phyloP scores from a whole-genome alignment of 2,113 vertebrate species.

The Isurus oxyrinchus region DNA sequence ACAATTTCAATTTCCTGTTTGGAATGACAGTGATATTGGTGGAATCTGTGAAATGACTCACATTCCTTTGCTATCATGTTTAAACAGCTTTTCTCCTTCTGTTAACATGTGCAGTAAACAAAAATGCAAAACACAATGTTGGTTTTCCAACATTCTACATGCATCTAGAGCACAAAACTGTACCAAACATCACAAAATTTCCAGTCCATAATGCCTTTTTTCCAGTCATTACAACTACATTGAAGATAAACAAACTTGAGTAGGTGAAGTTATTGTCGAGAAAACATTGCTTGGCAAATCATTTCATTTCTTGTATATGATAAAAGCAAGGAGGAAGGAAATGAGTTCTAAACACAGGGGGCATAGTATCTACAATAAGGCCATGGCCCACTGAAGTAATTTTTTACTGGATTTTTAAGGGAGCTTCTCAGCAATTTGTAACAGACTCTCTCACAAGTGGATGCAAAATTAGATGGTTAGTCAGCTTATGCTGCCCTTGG shows the following conservation, averaged over 20 bases:
- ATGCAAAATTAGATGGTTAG: background rate
- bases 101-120: background rate
- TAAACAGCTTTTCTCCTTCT: background rate
- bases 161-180: background rate
- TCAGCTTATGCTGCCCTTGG: background rate
- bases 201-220: background rate
- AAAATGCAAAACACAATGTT: background rate
- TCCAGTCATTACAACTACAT: background rate
- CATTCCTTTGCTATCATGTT: slow-evolving; percentile 3
- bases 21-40: background rate
- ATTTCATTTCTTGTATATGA: background rate
- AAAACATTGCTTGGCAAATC: background rate
- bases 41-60: background rate
- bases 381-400: background rate
- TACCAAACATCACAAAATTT: background rate
- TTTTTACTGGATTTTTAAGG: background rate
- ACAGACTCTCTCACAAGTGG: background rate
- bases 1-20: slow-evolving; percentile 31
- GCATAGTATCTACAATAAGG: too few relatives aligned
- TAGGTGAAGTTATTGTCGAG: background rate
- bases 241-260: background rate
- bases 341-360: background rate
- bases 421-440: background rate
- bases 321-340: background rate
- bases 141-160: background rate